These are phyloP conservation scores for Allygus modestus DNA, from an alignment of 2,888 invertebrate species.

Conservation along the genomic window DNA sequence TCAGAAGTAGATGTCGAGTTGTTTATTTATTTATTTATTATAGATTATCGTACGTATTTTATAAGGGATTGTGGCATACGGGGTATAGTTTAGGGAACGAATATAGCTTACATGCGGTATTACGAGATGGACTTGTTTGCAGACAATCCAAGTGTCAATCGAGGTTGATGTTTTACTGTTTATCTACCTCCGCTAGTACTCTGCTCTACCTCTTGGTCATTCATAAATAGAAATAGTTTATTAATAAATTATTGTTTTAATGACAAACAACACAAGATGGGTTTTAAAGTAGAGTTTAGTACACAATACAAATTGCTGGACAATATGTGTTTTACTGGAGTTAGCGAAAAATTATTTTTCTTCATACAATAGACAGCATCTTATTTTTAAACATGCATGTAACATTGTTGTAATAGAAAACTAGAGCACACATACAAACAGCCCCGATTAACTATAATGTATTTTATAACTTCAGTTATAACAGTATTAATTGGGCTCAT, in stretches of 20 bases:
- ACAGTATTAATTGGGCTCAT: no score
- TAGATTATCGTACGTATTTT: constrained; percentile 52
- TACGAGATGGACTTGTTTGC: constrained; percentile 24
- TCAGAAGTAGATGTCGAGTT: constrained; percentile 18
- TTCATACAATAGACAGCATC: not conserved
- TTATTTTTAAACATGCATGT: not conserved
- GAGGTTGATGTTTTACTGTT: constrained; percentile 45
- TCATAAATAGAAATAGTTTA: constrained; percentile 46
- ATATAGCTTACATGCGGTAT: not conserved
- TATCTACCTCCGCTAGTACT: constrained; percentile 61
- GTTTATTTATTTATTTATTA: constrained; percentile 57
- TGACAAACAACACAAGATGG: constrained; percentile 48
- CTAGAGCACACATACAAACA: no score
- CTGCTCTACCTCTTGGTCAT: constrained; percentile 62
- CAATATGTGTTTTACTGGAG: constrained; percentile 10
- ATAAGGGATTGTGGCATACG: constrained; percentile 48
- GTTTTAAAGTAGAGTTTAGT: not conserved
- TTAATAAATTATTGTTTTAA: not conserved
- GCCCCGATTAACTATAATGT: no score
- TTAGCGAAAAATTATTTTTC: no score
- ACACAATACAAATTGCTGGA: not conserved
- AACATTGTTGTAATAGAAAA: no score
- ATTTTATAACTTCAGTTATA: no score
- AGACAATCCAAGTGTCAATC: constrained; percentile 36
- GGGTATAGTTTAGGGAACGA: constrained; percentile 28